Percentiles rank a stretch among this genome's conserved stretches.
Evolutionary conservation across 1,140 invertebrate species (phyloP).

Genomic region (Bombus pascuorum): DNA sequence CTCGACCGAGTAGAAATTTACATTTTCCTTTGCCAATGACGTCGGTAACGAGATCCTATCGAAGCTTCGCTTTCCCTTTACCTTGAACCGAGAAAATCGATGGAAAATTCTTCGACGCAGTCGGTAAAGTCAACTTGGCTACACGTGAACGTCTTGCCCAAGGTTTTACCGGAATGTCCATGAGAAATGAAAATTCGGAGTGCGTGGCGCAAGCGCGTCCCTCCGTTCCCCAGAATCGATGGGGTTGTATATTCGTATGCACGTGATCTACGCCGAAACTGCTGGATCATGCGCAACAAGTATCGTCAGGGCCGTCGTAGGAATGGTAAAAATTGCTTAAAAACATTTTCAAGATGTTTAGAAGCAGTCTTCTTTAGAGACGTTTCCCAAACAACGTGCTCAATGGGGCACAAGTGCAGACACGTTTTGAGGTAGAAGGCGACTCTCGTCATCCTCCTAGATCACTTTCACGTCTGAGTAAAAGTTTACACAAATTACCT

Average conservation of each 20-base stretch:
- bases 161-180: neutral
- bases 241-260: slow-evolving; percentile 27
- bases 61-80: slow-evolving; percentile 9
- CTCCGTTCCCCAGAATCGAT: slow-evolving; percentile 54
- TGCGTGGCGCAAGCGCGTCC: slow-evolving; percentile 43
- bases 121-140: slow-evolving; percentile 38
- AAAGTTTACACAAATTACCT: no score
- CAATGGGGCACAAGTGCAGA: neutral
- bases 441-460: no score
- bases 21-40: neutral
- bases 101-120: slow-evolving; percentile 18
- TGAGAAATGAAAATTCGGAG: slow-evolving; percentile 21
- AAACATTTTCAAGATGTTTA: neutral
- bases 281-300: slow-evolving; percentile 53
- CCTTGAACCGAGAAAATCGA: slow-evolving; percentile 29
- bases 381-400: neutral
- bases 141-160: neutral
- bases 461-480: no score
- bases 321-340: neutral
- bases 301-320: slow-evolving; percentile 35
- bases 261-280: slow-evolving; percentile 37
- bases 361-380: neutral
- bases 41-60: slow-evolving; percentile 27
- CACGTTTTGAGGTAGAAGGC: no score
- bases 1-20: neutral